Evolutionary conservation across 2,113 vertebrate species (phyloP), one percentile per base, ranked within the genome.

Genomic region (Poecilia latipinna): DNA sequence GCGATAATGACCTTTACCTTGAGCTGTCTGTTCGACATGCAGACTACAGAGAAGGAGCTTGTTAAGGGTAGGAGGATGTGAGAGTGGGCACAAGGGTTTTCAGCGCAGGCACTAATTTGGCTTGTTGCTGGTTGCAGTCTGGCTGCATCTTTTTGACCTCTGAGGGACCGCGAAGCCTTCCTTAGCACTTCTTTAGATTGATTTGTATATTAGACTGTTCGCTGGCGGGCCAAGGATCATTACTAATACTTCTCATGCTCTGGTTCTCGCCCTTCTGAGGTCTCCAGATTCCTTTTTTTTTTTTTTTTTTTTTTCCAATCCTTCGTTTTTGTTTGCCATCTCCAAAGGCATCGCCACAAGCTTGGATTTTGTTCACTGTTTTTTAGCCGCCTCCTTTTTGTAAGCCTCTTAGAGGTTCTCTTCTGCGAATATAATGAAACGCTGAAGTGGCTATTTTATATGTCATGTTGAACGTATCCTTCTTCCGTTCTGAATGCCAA

Each of bases 1-100:
- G 61, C 69, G 54, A 81, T 85, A 82, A 85, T 91, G 79, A 86
- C 85, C 86, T 89, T 82, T 68, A 62, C 64, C 63, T 35, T 65
- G 44, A 29, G 15, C 65, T 72, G 37, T 66, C 68, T 79, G 66
- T 69, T 80, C 78, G 54, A 78, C 65, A 74, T 72, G 75, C 76
- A 61, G 26, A 61, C 61, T 75, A 68, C 74, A 66, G 65, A 64
- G 77, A 81, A 80, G 57, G 72, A 84, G 82, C 83, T 76, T 70
- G 77, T 87, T 87, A 85, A 79, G 78, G 65, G 61, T 75, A 68
- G 70, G 62, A 72, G 70, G 65, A 68, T 64, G 68, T 66, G 74
- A 62, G 70, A 78, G 15, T 26, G 62, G 32, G 29, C 35, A 7
- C 1, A 19, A 37, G 22, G 74, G 71, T 78, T 70, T 72, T 60